A percentile compares a stretch with the other conserved stretches of the same genome.
Conservation (phyloP, 2,888 invertebrate genomes). For the Eristalis intricaria region DNA sequence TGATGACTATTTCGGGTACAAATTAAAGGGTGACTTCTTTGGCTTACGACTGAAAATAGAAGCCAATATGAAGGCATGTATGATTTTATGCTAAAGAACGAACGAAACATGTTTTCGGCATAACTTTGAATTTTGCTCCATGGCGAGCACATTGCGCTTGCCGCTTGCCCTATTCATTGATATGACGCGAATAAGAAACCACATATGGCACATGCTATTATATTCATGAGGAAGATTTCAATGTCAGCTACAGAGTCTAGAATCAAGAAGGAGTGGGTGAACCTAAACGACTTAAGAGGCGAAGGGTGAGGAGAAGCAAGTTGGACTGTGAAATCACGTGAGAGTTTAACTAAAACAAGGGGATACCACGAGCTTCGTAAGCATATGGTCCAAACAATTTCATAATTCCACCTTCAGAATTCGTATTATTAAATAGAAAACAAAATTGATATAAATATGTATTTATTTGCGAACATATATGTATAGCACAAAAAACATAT, state of each 20-base stretch:
- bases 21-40: conserved; percentile 55
- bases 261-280: background rate
- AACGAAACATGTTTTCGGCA: background rate
- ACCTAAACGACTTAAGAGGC: background rate
- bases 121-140: background rate
- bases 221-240: background rate
- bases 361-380: no score
- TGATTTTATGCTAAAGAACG: background rate
- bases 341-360: no score
- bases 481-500: no score
- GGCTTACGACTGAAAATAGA: background rate
- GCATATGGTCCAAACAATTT: no score
- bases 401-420: no score
- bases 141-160: background rate
- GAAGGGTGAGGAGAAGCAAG: background rate
- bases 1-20: conserved; percentile 59
- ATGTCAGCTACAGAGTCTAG: background rate
- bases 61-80: background rate
- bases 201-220: background rate
- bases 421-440: no score
- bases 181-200: background rate
- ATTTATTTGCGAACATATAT: no score
- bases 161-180: background rate
- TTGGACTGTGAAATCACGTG: background rate
- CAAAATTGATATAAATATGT: no score